These are phyloP conservation scores for Tachyglossus aculeatus DNA, from an alignment of 2,797 vertebrate genomes.

Conservation along the genomic window DNA sequence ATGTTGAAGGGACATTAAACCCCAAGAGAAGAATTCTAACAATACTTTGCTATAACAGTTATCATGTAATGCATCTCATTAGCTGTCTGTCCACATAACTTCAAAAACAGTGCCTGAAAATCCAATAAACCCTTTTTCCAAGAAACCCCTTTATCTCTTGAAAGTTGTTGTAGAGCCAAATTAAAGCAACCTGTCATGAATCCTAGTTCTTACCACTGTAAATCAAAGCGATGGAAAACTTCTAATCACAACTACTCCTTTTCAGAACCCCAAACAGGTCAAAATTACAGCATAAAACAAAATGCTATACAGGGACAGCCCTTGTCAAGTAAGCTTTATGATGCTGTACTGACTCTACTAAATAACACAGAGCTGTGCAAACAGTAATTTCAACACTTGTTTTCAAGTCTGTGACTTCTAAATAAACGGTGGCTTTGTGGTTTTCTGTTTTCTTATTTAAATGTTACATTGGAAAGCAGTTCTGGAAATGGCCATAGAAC, in stretches of 20 bases:
- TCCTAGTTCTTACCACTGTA: constrained; percentile 42
- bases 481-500: background rate
- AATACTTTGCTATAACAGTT: too few species aligned
- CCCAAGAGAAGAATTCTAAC: too few species aligned
- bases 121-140: constrained; percentile 20
- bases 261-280: constrained; percentile 50
- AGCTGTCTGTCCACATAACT: constrained; percentile 37
- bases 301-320: constrained; percentile 20
- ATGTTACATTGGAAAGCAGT: background rate
- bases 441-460: background rate
- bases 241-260: constrained; percentile 43
- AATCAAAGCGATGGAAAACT: constrained; percentile 50
- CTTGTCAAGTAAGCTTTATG: constrained; percentile 13
- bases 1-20: too few species aligned
- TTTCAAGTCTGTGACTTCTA: background rate
- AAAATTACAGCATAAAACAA: constrained; percentile 58
- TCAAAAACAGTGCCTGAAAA: constrained; percentile 35
- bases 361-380: background rate
- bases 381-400: constrained; percentile 30
- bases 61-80: constrained; percentile 22
- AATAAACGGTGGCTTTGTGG: background rate
- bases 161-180: constrained; percentile 55
- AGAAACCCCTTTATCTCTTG: constrained; percentile 54
- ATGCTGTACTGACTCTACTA: constrained; percentile 26
- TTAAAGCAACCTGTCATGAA: constrained; percentile 44